phyloP scores from a whole-genome alignment of 1,140 invertebrate genomes.

The Drosophila sucinea region DNA sequence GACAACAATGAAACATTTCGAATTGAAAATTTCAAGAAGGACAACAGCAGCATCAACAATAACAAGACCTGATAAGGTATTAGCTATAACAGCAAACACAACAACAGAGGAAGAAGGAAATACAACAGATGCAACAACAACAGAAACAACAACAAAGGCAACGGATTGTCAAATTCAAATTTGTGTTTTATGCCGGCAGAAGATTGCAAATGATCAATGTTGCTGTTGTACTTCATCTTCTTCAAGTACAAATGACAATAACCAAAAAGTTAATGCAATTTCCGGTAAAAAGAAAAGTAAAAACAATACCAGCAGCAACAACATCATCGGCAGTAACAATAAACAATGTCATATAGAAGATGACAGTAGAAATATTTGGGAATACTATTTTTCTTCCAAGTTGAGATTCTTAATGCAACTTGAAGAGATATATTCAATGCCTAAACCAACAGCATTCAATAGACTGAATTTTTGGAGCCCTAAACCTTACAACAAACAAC shows the following conservation, averaged over 20 bases:
- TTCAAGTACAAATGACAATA: constrained; percentile 55
- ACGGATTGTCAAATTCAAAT: constrained; percentile 44
- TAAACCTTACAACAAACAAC: constrained; percentile 26
- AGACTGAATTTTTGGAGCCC: constrained; percentile 52
- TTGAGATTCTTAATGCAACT: neutral
- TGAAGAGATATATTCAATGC: constrained; percentile 20
- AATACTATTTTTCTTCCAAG: neutral
- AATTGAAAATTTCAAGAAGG: constrained; percentile 12
- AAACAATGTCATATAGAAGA: constrained; percentile 26
- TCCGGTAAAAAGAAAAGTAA: constrained; percentile 35
- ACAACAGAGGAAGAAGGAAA: neutral
- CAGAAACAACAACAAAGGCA: constrained; percentile 12
- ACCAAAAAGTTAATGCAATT: constrained; percentile 32
- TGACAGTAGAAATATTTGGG: constrained; percentile 17
- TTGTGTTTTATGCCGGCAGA: constrained; percentile 61
- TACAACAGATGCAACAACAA: constrained; percentile 21
- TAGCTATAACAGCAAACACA: constrained; percentile 21
- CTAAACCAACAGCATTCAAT: constrained; percentile 25
- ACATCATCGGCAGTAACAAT: constrained; percentile 3
- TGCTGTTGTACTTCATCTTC: constrained; percentile 33
- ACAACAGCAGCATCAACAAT: constrained; percentile 22
- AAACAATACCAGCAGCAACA: neutral
- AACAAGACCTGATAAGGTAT: constrained; percentile 16
- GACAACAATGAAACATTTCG: constrained; percentile 7
- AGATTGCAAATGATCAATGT: constrained; percentile 39